Evolutionary conservation across 1,140 invertebrate species (phyloP), one percentile per base, ranked within the genome.

Genomic region (Lordiphosa stackelbergi): DNA sequence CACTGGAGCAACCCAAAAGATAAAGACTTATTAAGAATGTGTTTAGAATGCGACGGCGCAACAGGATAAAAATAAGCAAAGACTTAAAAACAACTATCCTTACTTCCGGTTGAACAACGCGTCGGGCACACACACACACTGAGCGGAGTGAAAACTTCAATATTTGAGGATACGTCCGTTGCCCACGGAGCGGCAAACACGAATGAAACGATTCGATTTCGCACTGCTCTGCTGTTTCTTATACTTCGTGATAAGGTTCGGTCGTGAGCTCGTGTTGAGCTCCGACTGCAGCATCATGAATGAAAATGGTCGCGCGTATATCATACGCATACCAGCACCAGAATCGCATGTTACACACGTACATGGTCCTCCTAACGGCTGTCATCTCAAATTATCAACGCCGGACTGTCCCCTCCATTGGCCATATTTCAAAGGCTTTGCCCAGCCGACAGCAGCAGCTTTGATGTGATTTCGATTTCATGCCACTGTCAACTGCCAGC

Each of bases 281-380:
- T 13, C 7, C 35, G 40, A 16, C 31, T n/a, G 48, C 11, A 47
- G 53, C 41, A 69, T 12, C 48, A 69, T 81, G 75, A 81, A 81
- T 81, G 75, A 77, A 70, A 83, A 75, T 71, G 38, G 75, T 51
- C 34, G 62, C 71, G 74, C 74, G 77, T 83, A 69, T 72, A 75
- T 79, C 71, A 79, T 64, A 75, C 75, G 55, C 75, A 75, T 64
- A 68, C 68, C 51, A 58, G 37, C 55, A 54, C 66, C 56, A 54
- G 42, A 69, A 49, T 35, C 56, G 24, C 48, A 49, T 24, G 22
- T 24, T 24, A 5, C 42, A 36, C 57, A 2, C 19, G 19, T 19
- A 65, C 64, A 31, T 31, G 28, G 28, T 31, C 6, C 28, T 31
- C 53, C 63, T 62, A 75, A 81, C 68, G 77, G 63, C 42, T 83